Conservation (phyloP, 2,797 vertebrate genomes). For the Petrocephalus schoutedeni region DNA sequence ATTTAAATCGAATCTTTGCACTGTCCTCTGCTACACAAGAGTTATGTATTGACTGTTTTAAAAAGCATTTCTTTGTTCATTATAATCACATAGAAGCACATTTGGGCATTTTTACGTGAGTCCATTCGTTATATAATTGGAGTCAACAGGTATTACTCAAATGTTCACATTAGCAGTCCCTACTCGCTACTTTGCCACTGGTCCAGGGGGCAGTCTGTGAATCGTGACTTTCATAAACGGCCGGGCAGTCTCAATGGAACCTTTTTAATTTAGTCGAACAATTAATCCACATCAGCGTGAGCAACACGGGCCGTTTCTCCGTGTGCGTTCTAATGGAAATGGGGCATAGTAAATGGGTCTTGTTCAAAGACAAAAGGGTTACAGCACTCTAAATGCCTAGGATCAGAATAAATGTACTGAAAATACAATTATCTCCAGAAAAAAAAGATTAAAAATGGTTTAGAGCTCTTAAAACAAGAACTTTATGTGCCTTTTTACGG, state of each 20-base stretch:
- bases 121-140: neutral
- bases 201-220: conserved; percentile 33
- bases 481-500: conserved; percentile 44
- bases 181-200: neutral
- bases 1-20: neutral
- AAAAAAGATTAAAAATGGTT: conserved; percentile 49
- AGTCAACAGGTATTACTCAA: neutral
- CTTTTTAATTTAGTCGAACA: conserved; percentile 41
- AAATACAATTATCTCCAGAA: conserved; percentile 52
- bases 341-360: conserved; percentile 51
- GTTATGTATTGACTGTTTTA: neutral
- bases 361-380: conserved; percentile 51
- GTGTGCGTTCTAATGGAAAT: conserved; percentile 50
- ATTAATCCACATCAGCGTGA: conserved; percentile 48
- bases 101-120: neutral
- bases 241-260: conserved; percentile 30
- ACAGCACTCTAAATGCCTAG: conserved; percentile 47
- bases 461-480: conserved; percentile 38
- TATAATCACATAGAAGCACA: neutral
- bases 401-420: conserved; percentile 62
- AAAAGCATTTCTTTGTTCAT: conserved; percentile 12
- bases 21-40: neutral
- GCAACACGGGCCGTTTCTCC: conserved; percentile 31
- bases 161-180: neutral
- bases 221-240: conserved; percentile 34